Evolutionary conservation across 2,113 vertebrate genomes (phyloP).

Genomic region (Gymnobelideus leadbeateri): DNA sequence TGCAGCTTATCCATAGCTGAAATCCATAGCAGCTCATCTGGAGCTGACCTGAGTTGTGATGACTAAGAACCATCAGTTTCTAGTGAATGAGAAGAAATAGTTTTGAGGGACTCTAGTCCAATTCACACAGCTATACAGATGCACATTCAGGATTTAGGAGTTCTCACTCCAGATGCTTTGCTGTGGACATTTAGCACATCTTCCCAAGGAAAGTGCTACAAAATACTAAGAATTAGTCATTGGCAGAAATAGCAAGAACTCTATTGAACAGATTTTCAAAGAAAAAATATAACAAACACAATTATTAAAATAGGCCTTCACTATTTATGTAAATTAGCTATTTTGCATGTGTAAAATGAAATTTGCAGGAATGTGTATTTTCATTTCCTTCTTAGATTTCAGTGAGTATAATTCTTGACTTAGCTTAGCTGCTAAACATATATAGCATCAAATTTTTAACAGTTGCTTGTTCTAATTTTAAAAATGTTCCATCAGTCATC

Average conservation of each 20-base stretch:
- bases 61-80: background rate
- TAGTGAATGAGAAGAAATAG: background rate
- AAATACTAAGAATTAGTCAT: background rate
- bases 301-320: conserved; percentile 12
- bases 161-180: conserved; percentile 7
- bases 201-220: conserved; percentile 32
- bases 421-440: conserved; percentile 44
- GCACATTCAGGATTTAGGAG: conserved; percentile 25
- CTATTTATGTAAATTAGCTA: background rate
- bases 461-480: conserved; percentile 21
- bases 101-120: background rate
- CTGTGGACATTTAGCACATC: conserved; percentile 18
- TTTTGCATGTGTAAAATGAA: conserved; percentile 33
- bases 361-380: background rate
- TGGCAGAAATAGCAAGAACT: conserved; percentile 21
- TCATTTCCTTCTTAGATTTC: conserved; percentile 5
- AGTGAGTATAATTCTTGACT: conserved; percentile 38
- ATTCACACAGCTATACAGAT: conserved; percentile 28
- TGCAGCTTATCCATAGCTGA: background rate
- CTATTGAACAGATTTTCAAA: conserved; percentile 8
- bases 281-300: conserved; percentile 13
- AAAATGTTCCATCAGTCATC: background rate
- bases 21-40: too few relatives aligned
- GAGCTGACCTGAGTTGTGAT: background rate
- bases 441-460: conserved; percentile 36